Evolutionary conservation across 1,140 invertebrate species (phyloP).

Genomic region (Pectinophora gossypiella): DNA sequence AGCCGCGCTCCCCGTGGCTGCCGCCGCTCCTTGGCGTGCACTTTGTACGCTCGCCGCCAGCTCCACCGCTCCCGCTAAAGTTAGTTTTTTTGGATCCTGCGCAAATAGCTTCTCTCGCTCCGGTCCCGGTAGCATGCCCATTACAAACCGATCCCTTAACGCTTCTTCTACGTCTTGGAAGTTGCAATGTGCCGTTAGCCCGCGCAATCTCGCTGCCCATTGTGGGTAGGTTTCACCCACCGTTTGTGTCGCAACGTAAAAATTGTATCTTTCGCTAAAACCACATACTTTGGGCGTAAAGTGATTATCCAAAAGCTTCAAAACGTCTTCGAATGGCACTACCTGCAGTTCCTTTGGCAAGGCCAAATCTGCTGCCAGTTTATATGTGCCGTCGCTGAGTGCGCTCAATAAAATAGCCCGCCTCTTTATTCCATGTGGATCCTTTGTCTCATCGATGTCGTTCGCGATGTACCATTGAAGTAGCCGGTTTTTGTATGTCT

Average conservation of each 20-base stretch:
- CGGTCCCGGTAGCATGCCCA: not conserved
- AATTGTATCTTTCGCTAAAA: not conserved
- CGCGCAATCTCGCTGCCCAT: conserved; percentile 5
- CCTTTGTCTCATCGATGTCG: conserved; percentile 2
- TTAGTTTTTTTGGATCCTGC: not conserved
- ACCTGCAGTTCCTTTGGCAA: conserved; percentile 2
- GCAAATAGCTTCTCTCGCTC: not conserved
- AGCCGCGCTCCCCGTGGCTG: no score
- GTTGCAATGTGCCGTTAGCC: not conserved
- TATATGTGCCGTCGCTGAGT: conserved; percentile 6
- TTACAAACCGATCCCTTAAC: not conserved
- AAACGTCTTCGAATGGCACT: not conserved
- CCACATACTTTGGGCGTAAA: conserved; percentile 1
- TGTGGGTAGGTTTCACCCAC: not conserved
- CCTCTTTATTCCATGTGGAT: conserved; percentile 1
- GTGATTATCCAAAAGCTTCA: not conserved
- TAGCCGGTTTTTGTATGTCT: not conserved
- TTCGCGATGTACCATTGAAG: conserved; percentile 12
- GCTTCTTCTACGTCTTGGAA: not conserved
- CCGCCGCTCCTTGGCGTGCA: not conserved
- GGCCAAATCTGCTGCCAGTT: conserved; percentile 7
- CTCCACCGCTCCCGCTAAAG: not conserved
- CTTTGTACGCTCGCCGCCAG: not conserved
- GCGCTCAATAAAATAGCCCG: conserved; percentile 11
- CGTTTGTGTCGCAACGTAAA: conserved; percentile 7